A percentile compares a stretch with the other conserved stretches of the same genome.
Evolutionary conservation across 2,888 invertebrate genomes (phyloP).

Genomic region (Liodrosophila aerea): DNA sequence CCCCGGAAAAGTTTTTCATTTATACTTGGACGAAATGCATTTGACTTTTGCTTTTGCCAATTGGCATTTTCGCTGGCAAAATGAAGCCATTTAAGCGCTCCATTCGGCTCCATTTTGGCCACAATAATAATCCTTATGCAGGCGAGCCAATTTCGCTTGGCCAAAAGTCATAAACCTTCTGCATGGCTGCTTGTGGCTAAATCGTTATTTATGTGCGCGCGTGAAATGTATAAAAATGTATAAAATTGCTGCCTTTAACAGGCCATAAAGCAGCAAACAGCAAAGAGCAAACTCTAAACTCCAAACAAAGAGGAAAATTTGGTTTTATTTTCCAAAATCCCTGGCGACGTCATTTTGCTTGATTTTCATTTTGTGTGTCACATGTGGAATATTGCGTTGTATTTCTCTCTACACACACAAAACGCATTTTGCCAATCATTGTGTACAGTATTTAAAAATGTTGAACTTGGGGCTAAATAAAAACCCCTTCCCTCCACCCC

Average conservation of each 20-base stretch:
- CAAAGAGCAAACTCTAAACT: neutral
- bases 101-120: conserved; percentile 15
- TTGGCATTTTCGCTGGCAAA: conserved; percentile 58
- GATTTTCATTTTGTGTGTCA: conserved; percentile 31
- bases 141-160: conserved; percentile 50
- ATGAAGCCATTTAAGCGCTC: conserved; percentile 68
- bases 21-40: conserved; percentile 20
- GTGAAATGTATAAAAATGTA: conserved; percentile 76
- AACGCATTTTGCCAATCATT: conserved; percentile 45
- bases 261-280: conserved; percentile 54
- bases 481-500: conserved; percentile 14
- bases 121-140: conserved; percentile 46
- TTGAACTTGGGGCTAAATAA: conserved; percentile 46
- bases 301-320: neutral
- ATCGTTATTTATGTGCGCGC: conserved; percentile 74
- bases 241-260: conserved; percentile 67
- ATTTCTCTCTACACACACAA: conserved; percentile 2
- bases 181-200: conserved; percentile 51
- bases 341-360: conserved; percentile 1
- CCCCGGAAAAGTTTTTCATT: conserved; percentile 47
- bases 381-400: conserved; percentile 58
- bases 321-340: too few species aligned
- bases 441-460: conserved; percentile 57
- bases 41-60: conserved; percentile 42
- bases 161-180: conserved; percentile 60